A percentile compares a stretch with the other conserved stretches of the same genome.
Conservation (phyloP, 2,113 vertebrate species). For the Zosterops hypoxanthus region DNA sequence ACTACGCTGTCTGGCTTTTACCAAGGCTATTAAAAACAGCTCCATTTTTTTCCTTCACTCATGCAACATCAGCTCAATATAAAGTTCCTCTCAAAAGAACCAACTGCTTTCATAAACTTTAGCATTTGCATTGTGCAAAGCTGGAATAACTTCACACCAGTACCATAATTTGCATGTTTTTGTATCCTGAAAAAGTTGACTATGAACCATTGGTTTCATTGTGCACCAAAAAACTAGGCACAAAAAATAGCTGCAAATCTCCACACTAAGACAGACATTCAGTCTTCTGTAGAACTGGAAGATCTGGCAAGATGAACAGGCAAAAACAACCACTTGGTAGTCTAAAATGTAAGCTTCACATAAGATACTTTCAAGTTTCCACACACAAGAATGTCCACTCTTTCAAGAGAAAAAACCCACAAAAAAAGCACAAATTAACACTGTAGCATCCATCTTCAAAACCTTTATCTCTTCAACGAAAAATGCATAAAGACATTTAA, state of each 20-base stretch:
- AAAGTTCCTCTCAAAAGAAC: not conserved
- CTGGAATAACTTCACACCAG: constrained; percentile 17
- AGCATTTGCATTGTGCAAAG: constrained; percentile 16
- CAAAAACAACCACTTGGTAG: not conserved
- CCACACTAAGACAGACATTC: not conserved
- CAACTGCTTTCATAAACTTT: not conserved
- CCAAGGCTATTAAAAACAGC: not conserved
- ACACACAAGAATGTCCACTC: not conserved
- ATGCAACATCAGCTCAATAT: not conserved
- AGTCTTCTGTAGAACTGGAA: not conserved
- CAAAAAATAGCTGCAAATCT: not conserved
- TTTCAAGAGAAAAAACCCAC: not conserved
- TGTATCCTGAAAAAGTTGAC: not conserved
- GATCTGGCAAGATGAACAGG: not conserved
- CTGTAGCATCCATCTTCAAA: not conserved
- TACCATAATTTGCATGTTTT: constrained; percentile 3
- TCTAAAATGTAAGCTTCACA: not conserved
- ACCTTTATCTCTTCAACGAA: not conserved
- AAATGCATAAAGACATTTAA: not conserved
- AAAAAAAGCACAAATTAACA: not conserved
- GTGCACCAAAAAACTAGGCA: not conserved
- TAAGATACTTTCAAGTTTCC: not conserved
- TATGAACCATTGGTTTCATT: not conserved
- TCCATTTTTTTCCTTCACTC: not conserved
- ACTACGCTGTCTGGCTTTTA: not conserved